These are phyloP conservation scores for Columba janthina DNA, from an alignment of 2,113 vertebrate species.

Conservation along the genomic window DNA sequence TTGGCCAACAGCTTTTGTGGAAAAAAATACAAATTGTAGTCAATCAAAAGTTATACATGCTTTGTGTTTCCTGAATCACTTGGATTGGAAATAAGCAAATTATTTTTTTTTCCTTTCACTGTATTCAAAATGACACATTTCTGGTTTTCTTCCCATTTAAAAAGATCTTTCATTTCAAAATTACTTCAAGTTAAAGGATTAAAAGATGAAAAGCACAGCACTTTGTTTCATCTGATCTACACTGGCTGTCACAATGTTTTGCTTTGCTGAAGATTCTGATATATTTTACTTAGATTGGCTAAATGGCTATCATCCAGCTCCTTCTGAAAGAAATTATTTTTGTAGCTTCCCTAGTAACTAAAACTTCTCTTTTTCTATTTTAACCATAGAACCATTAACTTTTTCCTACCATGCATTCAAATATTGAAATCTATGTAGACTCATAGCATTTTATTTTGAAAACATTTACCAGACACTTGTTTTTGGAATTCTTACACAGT, in stretches of 20 bases:
- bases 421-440: neutral
- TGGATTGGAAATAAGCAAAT: neutral
- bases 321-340: neutral
- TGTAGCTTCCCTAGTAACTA: neutral
- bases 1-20: neutral
- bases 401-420: neutral
- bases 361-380: neutral
- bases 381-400: neutral
- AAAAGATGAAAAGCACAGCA: neutral
- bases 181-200: neutral
- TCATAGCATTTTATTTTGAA: neutral
- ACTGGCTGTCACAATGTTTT: neutral
- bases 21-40: neutral
- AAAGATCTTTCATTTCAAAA: neutral
- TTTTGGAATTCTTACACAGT: neutral
- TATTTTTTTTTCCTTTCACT: neutral
- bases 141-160: neutral
- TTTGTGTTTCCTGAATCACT: neutral
- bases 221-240: neutral
- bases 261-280: neutral
- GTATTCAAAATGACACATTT: neutral
- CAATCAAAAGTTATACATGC: neutral
- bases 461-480: neutral
- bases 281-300: neutral
- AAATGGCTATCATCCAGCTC: neutral